Conservation (phyloP, 2,888 invertebrate species). For the Polyommatus iphigenia region DNA sequence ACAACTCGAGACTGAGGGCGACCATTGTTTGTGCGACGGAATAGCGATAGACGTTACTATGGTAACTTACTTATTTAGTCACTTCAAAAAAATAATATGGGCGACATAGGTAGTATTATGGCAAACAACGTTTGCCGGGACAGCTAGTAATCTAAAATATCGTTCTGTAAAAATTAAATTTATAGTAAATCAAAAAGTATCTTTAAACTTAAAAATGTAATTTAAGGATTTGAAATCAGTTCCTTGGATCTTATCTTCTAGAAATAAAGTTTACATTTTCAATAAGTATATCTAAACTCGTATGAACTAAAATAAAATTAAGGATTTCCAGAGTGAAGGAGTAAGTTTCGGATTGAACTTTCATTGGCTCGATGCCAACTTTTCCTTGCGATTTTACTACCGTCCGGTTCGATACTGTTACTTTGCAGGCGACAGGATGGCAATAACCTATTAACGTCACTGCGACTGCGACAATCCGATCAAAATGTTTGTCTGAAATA, state of each 20-base stretch:
- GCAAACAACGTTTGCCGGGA: no score
- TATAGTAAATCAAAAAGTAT: no score
- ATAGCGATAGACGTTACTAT: no score
- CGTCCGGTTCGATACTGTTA: constrained; percentile 58
- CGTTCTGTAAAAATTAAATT: no score
- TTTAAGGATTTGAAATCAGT: no score
- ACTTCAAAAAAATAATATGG: no score
- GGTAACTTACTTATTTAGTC: no score
- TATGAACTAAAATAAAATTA: neutral
- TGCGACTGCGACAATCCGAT: neutral
- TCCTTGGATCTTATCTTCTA: neutral
- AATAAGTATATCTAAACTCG: neutral
- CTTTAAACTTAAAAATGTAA: no score
- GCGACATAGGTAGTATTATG: no score
- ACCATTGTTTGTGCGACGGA: no score
- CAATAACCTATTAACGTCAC: constrained; percentile 62
- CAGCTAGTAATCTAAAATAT: no score
- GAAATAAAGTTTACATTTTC: neutral
- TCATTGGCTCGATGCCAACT: constrained; percentile 57
- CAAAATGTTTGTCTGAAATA: neutral
- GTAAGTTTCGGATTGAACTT: constrained; percentile 59
- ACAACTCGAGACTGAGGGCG: no score
- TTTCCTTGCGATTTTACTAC: constrained; percentile 69
- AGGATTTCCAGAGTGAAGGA: constrained; percentile 52
- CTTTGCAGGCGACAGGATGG: constrained; percentile 64